Percentiles rank a stretch among this genome's conserved stretches.
Conservation (phyloP, 2,797 vertebrate species). For the Acanthurus lineatus region DNA sequence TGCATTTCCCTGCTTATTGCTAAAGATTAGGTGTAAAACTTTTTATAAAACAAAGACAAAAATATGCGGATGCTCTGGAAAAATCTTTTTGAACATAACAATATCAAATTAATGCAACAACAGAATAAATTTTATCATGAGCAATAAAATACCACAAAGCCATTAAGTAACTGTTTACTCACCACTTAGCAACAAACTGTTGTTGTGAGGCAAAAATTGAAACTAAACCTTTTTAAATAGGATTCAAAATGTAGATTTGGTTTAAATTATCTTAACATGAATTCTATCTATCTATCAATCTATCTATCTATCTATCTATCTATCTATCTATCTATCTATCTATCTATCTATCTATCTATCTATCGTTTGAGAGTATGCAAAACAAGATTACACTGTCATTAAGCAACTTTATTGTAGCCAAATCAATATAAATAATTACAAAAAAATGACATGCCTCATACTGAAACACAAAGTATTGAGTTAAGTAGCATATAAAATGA, state of each 20-base stretch:
- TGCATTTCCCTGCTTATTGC: background rate
- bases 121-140: background rate
- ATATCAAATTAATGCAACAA: constrained; percentile 1
- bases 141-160: constrained; percentile 8
- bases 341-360: background rate
- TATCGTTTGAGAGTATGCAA: too few species aligned
- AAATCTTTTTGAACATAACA: background rate
- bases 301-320: background rate
- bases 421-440: too few species aligned
- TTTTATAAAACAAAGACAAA: background rate
- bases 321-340: background rate
- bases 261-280: background rate
- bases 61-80: background rate
- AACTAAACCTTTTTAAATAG: background rate
- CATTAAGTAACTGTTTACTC: background rate
- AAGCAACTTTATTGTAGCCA: too few species aligned
- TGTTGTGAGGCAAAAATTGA: constrained; percentile 1
- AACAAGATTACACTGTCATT: too few species aligned
- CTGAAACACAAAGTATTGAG: too few species aligned
- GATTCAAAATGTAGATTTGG: background rate
- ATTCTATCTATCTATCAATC: background rate
- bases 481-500: too few species aligned
- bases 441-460: too few species aligned
- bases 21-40: background rate
- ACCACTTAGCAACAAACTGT: background rate